Conservation (phyloP, 1,140 invertebrate species). For the Araneus ventricosus region DNA sequence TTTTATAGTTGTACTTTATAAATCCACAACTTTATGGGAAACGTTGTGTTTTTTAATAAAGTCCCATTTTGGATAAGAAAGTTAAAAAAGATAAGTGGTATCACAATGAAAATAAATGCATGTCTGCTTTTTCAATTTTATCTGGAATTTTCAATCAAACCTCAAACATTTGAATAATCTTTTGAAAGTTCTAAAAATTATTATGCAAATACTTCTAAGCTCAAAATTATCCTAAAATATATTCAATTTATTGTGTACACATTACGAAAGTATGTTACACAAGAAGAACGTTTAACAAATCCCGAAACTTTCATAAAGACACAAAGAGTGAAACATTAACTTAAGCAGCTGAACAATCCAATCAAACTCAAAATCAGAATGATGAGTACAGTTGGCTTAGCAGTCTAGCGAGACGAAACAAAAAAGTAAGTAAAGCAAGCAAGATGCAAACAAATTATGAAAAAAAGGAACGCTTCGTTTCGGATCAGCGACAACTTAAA, state of each 20-base stretch:
- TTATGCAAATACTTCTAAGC: no score
- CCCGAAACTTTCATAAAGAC: background rate
- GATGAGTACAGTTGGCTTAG: background rate
- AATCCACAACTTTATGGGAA: no score
- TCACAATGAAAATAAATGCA: no score
- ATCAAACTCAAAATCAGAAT: background rate
- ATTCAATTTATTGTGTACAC: background rate
- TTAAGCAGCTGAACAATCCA: background rate
- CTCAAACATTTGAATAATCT: no score
- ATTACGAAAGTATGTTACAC: background rate
- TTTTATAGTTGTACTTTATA: no score
- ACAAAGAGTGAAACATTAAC: background rate
- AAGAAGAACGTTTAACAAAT: background rate
- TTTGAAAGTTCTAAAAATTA: no score
- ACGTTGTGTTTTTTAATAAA: no score
- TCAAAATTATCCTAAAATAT: background rate
- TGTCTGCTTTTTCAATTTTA: no score
- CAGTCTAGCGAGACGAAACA: background rate
- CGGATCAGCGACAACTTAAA: constrained; percentile 8
- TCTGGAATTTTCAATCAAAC: no score
- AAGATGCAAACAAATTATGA: background rate
- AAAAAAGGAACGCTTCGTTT: background rate
- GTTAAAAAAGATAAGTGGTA: no score
- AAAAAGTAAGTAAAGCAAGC: no score
- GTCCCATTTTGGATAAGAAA: no score